Conservation (phyloP, 2,113 vertebrate genomes). For the Thymallus thymallus region DNA sequence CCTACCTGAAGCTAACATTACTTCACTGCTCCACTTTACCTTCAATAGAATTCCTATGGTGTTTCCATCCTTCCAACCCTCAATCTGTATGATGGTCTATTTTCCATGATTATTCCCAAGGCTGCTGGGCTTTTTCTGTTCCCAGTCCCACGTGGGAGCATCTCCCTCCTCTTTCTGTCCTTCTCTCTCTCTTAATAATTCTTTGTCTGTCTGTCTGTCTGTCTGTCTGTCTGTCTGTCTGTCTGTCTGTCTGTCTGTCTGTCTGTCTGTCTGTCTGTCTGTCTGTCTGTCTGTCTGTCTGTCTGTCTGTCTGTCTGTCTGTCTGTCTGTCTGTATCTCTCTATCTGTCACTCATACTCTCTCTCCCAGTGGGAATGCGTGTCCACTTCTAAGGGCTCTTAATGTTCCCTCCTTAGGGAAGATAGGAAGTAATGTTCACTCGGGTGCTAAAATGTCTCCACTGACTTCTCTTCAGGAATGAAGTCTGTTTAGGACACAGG, state of each 20-base stretch:
- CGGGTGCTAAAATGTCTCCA: too few relatives aligned
- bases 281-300: too few relatives aligned
- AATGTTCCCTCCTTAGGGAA: not conserved
- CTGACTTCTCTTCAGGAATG: too few relatives aligned
- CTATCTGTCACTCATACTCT: too few relatives aligned
- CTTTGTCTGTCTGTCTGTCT: not conserved
- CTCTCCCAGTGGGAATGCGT: too few relatives aligned
- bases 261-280: not conserved
- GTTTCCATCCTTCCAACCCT: constrained; percentile 39
- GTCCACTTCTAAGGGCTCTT: not conserved
- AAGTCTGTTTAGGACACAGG: too few relatives aligned
- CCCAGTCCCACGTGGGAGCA: not conserved
- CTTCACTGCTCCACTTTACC: constrained; percentile 46
- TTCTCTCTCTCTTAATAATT: not conserved
- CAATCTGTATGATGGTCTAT: not conserved
- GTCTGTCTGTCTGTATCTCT: too few relatives aligned
- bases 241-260: not conserved
- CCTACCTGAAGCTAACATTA: not conserved
- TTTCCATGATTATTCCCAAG: not conserved
- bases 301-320: not conserved
- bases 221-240: too few relatives aligned
- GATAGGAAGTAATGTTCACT: too few relatives aligned
- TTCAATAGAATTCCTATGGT: constrained; percentile 37
- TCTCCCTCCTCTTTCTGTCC: not conserved
- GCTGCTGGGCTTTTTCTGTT: not conserved